Evolutionary conservation across 2,113 vertebrate species (phyloP), one percentile per base, ranked within the genome.

Genomic region (Takifugu flavidus): DNA sequence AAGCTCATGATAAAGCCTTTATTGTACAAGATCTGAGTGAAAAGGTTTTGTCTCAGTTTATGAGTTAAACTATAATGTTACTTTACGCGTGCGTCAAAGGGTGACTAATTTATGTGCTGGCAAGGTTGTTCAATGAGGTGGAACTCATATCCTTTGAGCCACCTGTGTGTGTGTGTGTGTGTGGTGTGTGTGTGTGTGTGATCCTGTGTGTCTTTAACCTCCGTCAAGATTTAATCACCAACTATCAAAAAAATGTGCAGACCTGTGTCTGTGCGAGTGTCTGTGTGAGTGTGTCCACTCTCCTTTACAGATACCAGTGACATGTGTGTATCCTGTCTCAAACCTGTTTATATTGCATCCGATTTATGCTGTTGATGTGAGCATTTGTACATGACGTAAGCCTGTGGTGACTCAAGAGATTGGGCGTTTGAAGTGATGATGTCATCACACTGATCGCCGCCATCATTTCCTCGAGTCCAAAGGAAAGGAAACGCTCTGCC

Each of bases 341-440:
- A 34, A 70, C 39, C 6, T 51, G 52, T 76, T 74, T 75, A 72
- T n/a, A 50, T 7, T 53, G 27, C 2, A 0, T 25, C 15, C 52
- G 25, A 49, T 25, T 58, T 39, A 56, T 6, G 5, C 43, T 49
- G 71, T 52, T 65, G 53, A 71, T 68, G 51, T 51, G 26, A 39
- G 49, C 6, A 4, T 57, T 54, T 0, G 15, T 43, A 45, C 15
- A 8, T 82, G 73, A 86, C 71, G 62, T 65, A 74, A 57, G 15
- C 62, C 53, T 13, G 11, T 43, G 47, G 25, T 84, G 82, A 89
- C 75, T 86, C 8, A 75, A 87, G 31, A 56, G 25, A 13, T 60
- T 29, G 25, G 39, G 7, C 46, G 72, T 76, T 65, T 49, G 14
- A 15, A 42, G 56, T 70, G 67, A 4, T 15, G 61, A 70, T 80